These are phyloP conservation scores for Drosophila bocki DNA, from an alignment of 1,140 invertebrate genomes.

Conservation along the genomic window DNA sequence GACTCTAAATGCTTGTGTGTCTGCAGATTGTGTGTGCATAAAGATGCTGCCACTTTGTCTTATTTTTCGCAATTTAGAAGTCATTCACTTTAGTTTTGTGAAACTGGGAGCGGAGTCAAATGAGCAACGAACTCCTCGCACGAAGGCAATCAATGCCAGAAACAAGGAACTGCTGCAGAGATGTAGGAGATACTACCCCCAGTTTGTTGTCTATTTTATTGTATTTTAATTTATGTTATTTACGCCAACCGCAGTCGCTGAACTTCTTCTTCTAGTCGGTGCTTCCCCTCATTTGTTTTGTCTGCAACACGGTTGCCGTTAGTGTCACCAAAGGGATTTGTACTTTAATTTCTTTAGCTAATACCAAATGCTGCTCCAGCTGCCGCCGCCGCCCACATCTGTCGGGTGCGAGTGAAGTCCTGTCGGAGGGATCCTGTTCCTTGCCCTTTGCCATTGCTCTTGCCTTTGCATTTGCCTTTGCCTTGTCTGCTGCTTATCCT, in stretches of 20 bases:
- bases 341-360: conserved; percentile 75
- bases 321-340: conserved; percentile 70
- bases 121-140: conserved; percentile 70
- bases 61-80: conserved; percentile 73
- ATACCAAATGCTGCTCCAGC: conserved; percentile 33
- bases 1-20: conserved; percentile 23
- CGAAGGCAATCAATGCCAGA: conserved; percentile 63
- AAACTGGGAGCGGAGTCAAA: conserved; percentile 34
- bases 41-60: conserved; percentile 64
- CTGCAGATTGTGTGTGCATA: conserved; percentile 23
- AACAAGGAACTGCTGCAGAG: conserved; percentile 22
- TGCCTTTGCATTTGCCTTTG: neutral
- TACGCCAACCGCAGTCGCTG: conserved; percentile 60
- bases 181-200: neutral
- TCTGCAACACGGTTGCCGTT: conserved; percentile 48
- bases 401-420: neutral
- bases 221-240: conserved; percentile 80
- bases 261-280: conserved; percentile 21
- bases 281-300: conserved; percentile 10
- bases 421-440: neutral
- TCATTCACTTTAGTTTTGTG: conserved; percentile 64
- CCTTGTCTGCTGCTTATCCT: conserved; percentile 7
- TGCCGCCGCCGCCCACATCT: conserved; percentile 3
- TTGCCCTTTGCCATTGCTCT: neutral
- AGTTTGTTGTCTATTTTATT: conserved; percentile 79